Evolutionary conservation across 2,888 invertebrate genomes (phyloP).

Genomic region (Diarsia mendica): DNA sequence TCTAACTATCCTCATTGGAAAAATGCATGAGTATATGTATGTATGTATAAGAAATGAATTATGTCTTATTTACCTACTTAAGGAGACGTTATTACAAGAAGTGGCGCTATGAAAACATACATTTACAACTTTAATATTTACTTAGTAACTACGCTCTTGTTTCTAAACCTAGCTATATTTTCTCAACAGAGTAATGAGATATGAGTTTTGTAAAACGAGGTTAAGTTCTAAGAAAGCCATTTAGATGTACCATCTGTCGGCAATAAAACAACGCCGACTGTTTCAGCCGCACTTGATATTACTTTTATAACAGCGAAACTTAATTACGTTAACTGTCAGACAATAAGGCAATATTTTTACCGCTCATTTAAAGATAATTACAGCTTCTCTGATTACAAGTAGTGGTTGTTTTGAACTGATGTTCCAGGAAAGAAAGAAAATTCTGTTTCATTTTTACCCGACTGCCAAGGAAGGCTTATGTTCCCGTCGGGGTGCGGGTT

Average conservation of each 20-base stretch:
- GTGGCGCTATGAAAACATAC: neutral
- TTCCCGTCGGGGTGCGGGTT: too few relatives aligned
- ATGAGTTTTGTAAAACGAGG: constrained; percentile 47
- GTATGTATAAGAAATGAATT: neutral
- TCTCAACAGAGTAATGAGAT: constrained; percentile 28
- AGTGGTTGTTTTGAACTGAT: neutral
- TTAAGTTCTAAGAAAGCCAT: constrained; percentile 52
- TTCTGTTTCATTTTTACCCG: constrained; percentile 1
- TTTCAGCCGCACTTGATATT: constrained; percentile 36
- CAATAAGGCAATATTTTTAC: constrained; percentile 31
- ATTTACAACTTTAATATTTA: constrained; percentile 19
- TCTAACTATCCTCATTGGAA: neutral
- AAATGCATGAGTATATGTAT: neutral
- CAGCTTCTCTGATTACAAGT: neutral
- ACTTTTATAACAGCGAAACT: constrained; percentile 41
- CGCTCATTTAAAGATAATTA: constrained; percentile 17
- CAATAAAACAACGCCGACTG: constrained; percentile 47
- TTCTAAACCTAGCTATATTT: constrained; percentile 21
- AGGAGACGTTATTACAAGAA: constrained; percentile 20
- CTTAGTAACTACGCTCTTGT: constrained; percentile 4
- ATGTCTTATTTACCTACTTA: neutral
- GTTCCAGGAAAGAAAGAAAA: neutral
- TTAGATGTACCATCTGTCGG: constrained; percentile 52
- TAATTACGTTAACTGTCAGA: constrained; percentile 44
- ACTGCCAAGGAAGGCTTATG: too few relatives aligned